phyloP scores from a whole-genome alignment of 2,888 invertebrate species.

The Sialis lutaria region DNA sequence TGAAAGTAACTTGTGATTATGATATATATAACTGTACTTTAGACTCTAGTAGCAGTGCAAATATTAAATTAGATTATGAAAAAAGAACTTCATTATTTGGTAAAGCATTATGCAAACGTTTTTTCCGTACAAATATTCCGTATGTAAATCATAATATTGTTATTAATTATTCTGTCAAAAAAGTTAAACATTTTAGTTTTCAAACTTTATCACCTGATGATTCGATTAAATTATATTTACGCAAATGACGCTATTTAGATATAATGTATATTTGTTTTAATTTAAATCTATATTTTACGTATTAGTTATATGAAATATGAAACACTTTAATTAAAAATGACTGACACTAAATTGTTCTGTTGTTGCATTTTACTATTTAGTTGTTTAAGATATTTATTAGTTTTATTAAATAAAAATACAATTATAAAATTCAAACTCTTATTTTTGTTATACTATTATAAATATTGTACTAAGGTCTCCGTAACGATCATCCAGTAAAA shows the following conservation, averaged over 20 bases:
- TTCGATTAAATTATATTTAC: conserved; percentile 25
- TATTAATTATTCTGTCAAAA: conserved; percentile 7
- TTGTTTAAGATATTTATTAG: not conserved
- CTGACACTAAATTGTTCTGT: not conserved
- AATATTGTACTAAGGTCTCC: not conserved
- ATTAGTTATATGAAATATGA: not conserved
- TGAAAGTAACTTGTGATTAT: conserved; percentile 19
- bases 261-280: too few relatives aligned
- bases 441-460: too few relatives aligned
- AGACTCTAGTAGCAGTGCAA: conserved; percentile 15
- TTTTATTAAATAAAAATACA: not conserved
- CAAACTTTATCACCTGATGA: conserved; percentile 42
- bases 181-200: conserved; percentile 32
- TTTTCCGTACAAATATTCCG: conserved; percentile 12
- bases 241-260: conserved; percentile 6
- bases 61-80: conserved; percentile 10
- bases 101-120: conserved; percentile 27
- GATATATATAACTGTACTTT: conserved; percentile 17
- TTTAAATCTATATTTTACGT: too few relatives aligned
- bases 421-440: too few relatives aligned
- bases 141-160: conserved; percentile 11
- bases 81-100: conserved; percentile 29
- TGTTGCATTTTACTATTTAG: not conserved
- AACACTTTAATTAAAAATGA: not conserved
- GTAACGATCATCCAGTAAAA: conserved; percentile 13